Evolutionary conservation across 2,113 vertebrate genomes (phyloP).

Genomic region (Aleadryas rufinucha): DNA sequence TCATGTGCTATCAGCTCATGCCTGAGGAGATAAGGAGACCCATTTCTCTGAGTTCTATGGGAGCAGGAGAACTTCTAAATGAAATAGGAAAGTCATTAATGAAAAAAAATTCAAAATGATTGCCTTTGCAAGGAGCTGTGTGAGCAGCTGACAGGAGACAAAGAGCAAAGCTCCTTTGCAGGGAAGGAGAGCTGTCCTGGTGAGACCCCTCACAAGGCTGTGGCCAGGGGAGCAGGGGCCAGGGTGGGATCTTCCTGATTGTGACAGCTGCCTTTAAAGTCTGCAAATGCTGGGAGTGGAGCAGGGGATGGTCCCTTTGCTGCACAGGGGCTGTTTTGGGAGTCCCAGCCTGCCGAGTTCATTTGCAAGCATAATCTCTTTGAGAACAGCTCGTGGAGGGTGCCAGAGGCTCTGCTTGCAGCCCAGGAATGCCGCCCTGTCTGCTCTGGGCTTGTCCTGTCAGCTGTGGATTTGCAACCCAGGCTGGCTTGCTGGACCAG

Average conservation of each 20-base stretch:
- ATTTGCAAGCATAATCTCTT: slow-evolving; percentile 8
- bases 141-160: neutral
- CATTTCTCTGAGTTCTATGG: neutral
- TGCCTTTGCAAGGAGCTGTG: neutral
- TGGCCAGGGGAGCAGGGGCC: neutral
- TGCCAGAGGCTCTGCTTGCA: slow-evolving; percentile 14
- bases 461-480: slow-evolving; percentile 36
- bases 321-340: neutral
- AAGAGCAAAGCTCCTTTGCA: neutral
- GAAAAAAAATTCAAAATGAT: neutral
- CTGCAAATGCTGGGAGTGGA: neutral
- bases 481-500: slow-evolving; percentile 30
- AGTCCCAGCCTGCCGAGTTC: neutral
- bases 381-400: neutral
- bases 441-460: slow-evolving; percentile 28
- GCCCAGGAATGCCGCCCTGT: neutral
- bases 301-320: neutral
- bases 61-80: neutral
- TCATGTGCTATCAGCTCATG: slow-evolving; percentile 1
- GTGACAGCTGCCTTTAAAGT: neutral
- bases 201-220: neutral
- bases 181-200: neutral
- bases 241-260: neutral
- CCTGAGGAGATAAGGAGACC: neutral
- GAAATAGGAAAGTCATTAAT: neutral